Conservation (phyloP, 2,888 invertebrate species). For the Heliconius sara region DNA sequence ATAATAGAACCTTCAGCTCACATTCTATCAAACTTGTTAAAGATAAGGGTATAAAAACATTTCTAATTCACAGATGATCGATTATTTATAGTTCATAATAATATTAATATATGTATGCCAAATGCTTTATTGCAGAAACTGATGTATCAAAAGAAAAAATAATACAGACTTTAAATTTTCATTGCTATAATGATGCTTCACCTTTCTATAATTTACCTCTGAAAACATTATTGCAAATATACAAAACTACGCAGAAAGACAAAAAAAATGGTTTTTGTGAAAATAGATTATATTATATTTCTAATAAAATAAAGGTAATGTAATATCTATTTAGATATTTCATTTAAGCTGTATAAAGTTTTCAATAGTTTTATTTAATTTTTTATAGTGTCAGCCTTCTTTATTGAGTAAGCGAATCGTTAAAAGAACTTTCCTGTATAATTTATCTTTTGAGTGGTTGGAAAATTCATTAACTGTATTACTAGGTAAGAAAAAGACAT, state of each 20-base stretch:
- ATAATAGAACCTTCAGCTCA: constrained; percentile 14
- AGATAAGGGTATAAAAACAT: constrained; percentile 15
- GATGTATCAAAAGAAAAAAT: constrained; percentile 65
- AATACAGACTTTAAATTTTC: constrained; percentile 71
- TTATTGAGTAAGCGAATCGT: constrained; percentile 75
- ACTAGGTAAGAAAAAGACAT: constrained; percentile 63
- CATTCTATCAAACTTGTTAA: constrained; percentile 19
- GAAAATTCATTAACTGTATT: constrained; percentile 79
- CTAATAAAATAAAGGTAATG: constrained; percentile 74
- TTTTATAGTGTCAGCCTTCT: constrained; percentile 69
- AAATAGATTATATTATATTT: constrained; percentile 85
- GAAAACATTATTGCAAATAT: constrained; percentile 64
- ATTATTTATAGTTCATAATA: background rate
- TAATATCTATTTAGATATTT: background rate
- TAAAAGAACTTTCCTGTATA: constrained; percentile 82
- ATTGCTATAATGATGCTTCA: constrained; percentile 76
- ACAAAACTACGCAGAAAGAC: constrained; percentile 71
- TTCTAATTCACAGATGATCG: background rate
- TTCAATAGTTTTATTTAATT: constrained; percentile 31
- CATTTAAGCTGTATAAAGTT: background rate
- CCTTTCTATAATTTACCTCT: constrained; percentile 79
- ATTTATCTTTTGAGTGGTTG: constrained; percentile 82
- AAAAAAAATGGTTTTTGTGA: constrained; percentile 64
- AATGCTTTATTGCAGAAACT: constrained; percentile 53
- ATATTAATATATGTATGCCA: background rate